Percentiles rank a stretch among this genome's conserved stretches.
Evolutionary conservation across 2,797 vertebrate genomes (phyloP).

Genomic region (Anniella stebbinsi): DNA sequence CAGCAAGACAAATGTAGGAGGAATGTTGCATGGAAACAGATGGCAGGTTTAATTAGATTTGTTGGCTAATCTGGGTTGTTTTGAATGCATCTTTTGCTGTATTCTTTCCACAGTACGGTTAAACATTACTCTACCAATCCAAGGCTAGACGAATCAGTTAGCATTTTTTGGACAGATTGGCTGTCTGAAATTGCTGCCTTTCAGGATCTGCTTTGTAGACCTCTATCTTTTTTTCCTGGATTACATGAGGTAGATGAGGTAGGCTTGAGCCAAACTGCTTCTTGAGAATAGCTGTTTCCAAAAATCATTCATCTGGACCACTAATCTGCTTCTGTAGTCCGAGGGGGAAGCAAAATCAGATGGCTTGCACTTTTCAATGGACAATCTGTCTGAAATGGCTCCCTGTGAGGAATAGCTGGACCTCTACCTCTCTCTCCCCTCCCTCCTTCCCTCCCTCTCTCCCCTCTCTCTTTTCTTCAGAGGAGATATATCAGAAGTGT

Average conservation of each 20-base stretch:
- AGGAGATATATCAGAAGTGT: background rate
- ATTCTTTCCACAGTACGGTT: background rate
- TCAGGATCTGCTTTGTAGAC: background rate
- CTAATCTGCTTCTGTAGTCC: background rate
- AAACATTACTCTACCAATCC: background rate
- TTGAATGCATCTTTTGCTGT: background rate
- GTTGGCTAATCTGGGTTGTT: background rate
- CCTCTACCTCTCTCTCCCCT: too few relatives aligned
- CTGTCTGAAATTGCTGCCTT: background rate
- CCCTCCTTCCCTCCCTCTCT: too few relatives aligned
- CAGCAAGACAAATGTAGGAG: background rate
- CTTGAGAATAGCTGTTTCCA: background rate
- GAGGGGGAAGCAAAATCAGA: background rate
- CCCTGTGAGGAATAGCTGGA: background rate
- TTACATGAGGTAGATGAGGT: background rate
- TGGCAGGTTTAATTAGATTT: conserved; percentile 1
- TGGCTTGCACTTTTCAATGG: background rate
- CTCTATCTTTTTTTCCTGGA: too few relatives aligned
- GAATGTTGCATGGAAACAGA: background rate
- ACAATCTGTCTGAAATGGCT: background rate
- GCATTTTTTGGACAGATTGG: background rate
- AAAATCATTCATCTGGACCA: background rate
- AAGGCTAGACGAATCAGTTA: background rate
- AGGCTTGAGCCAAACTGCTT: background rate
- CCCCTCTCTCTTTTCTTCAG: background rate